Conservation (phyloP, 92 coral and sea anemone genomes). For the Umimayanthus chanpuru region DNA sequence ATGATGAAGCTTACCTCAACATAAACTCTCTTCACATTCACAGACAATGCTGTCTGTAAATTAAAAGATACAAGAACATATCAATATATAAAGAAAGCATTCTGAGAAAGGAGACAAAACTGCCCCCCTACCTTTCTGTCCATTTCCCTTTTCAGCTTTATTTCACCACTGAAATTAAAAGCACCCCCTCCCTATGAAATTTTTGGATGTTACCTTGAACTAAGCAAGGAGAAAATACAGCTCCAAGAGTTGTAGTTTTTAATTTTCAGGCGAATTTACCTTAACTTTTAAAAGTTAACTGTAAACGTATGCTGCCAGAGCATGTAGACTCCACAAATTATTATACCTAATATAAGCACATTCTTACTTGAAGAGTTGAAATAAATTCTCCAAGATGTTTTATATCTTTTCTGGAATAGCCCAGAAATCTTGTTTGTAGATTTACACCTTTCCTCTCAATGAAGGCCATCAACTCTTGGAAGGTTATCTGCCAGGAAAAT, state of each 20-base stretch:
- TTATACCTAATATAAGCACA: too few species aligned
- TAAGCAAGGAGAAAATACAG: too few species aligned
- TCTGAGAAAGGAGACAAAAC: neutral
- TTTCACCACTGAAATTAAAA: too few species aligned
- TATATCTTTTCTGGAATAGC: slow-evolving; percentile 94
- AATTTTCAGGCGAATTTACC: too few species aligned
- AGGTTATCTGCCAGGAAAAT: slow-evolving; percentile 75
- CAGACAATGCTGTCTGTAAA: slow-evolving; percentile 89
- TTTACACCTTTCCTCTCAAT: slow-evolving; percentile 96
- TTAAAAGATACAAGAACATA: neutral
- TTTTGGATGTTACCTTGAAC: too few species aligned
- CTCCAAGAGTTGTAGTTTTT: too few species aligned
- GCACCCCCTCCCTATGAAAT: too few species aligned
- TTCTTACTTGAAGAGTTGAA: slow-evolving; percentile 86
- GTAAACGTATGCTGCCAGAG: neutral
- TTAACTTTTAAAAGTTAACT: too few species aligned
- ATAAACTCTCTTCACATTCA: slow-evolving; percentile 95
- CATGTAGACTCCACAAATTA: neutral
- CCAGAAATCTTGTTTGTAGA: slow-evolving; percentile 93
- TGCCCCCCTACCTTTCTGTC: neutral
- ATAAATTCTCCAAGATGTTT: slow-evolving; percentile 93
- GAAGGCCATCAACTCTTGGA: slow-evolving; percentile 96
- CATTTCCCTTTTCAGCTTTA: too few species aligned
- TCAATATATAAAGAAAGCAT: neutral
- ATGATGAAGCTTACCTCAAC: slow-evolving; percentile 79